A percentile compares a stretch with the other conserved stretches of the same genome.
Evolutionary conservation across 2,113 vertebrate species (phyloP).

Genomic region (Terrapene triunguis): DNA sequence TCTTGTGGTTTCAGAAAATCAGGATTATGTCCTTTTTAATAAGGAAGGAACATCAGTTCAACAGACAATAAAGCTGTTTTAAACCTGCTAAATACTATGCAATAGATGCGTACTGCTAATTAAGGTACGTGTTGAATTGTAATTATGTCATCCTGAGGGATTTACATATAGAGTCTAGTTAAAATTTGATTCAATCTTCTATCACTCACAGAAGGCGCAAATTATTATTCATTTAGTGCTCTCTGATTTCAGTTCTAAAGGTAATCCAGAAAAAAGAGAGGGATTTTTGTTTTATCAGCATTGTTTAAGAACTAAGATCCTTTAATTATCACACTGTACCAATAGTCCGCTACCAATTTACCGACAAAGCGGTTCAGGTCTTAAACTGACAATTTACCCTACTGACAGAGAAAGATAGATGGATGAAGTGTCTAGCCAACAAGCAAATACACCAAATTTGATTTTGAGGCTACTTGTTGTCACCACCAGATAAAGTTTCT

Average conservation of each 20-base stretch:
- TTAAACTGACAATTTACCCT: conserved; percentile 74
- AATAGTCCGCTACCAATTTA: conserved; percentile 71
- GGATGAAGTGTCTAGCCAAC: conserved; percentile 67
- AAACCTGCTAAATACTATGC: conserved; percentile 77
- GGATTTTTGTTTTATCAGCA: conserved; percentile 80
- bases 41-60: conserved; percentile 52
- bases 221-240: conserved; percentile 80
- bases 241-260: conserved; percentile 79
- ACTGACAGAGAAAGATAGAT: conserved; percentile 35
- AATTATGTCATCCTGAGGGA: conserved; percentile 87
- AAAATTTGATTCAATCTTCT: conserved; percentile 84
- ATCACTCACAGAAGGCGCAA: conserved; percentile 77
- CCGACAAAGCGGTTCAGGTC: conserved; percentile 68
- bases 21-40: conserved; percentile 50
- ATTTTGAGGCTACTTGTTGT: conserved; percentile 57
- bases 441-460: conserved; percentile 57
- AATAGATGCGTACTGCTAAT: conserved; percentile 83
- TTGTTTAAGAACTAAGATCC: conserved; percentile 79
- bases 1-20: conserved; percentile 38
- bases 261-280: conserved; percentile 78
- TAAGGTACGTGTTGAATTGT: conserved; percentile 86
- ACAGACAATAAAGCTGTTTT: conserved; percentile 65
- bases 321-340: conserved; percentile 73
- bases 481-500: not conserved
- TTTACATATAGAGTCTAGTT: conserved; percentile 84